A percentile compares a stretch with the other conserved stretches of the same genome.
These are phyloP conservation scores for Maniola jurtina DNA, from an alignment of 1,140 invertebrate genomes.

Conservation along the genomic window DNA sequence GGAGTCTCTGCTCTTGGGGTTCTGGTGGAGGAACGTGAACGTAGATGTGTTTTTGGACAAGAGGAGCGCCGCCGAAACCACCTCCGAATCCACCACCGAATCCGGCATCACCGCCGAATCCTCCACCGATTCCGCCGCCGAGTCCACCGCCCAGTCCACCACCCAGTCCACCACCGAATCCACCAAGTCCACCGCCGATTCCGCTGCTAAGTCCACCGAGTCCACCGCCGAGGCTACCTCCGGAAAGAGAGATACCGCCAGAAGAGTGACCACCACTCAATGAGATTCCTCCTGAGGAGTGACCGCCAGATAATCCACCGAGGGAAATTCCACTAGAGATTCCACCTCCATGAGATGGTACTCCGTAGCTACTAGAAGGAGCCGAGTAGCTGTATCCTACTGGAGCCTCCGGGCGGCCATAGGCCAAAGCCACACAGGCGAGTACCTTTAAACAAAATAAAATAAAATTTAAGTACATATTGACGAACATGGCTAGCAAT, in stretches of 20 bases:
- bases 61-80: constrained; percentile 66
- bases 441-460: constrained; percentile 60
- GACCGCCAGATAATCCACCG: constrained; percentile 48
- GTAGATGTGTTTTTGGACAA: constrained; percentile 79
- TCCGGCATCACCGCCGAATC: constrained; percentile 36
- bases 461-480: constrained; percentile 5
- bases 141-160: constrained; percentile 41
- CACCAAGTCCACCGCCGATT: constrained; percentile 48
- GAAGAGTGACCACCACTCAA: constrained; percentile 49
- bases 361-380: constrained; percentile 58
- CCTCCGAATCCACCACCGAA: constrained; percentile 60
- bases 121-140: constrained; percentile 30
- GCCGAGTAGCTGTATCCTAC: constrained; percentile 73
- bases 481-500: too few species aligned
- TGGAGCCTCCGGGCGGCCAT: constrained; percentile 70
- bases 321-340: constrained; percentile 53
- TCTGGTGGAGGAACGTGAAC: constrained; percentile 80
- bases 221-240: constrained; percentile 50
- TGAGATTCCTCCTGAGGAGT: constrained; percentile 42
- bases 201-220: constrained; percentile 42
- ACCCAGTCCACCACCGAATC: constrained; percentile 44
- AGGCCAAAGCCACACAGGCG: constrained; percentile 68
- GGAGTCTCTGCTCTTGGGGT: constrained; percentile 81
- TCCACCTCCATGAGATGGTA: constrained; percentile 45
- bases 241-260: constrained; percentile 42